These are phyloP conservation scores for Volucella inflata DNA, from an alignment of 2,888 invertebrate species.

Conservation along the genomic window DNA sequence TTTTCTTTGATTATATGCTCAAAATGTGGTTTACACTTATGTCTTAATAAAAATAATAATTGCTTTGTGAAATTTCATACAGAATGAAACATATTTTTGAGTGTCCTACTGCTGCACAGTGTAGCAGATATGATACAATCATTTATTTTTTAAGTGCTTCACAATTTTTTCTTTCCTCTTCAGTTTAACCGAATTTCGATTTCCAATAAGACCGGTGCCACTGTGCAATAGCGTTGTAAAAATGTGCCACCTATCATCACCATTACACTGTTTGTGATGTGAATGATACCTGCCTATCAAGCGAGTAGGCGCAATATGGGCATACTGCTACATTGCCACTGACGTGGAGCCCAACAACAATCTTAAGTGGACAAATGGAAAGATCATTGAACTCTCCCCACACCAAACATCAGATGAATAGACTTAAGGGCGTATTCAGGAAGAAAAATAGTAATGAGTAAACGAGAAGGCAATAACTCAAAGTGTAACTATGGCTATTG, in stretches of 20 bases:
- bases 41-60: background rate
- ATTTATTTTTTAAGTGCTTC: background rate
- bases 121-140: slow-evolving; percentile 3
- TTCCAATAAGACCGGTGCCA: slow-evolving; percentile 34
- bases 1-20: background rate
- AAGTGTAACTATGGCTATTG: background rate
- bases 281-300: slow-evolving; percentile 46
- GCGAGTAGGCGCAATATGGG: slow-evolving; percentile 16
- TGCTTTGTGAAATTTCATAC: background rate
- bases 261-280: slow-evolving; percentile 33
- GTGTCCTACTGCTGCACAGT: background rate
- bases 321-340: slow-evolving; percentile 4
- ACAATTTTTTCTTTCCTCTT: background rate
- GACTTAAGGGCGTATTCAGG: slow-evolving; percentile 34
- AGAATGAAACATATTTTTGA: too few relatives aligned
- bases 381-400: slow-evolving; percentile 52
- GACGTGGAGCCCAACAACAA: slow-evolving; percentile 52
- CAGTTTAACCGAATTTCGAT: background rate
- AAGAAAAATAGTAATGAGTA: slow-evolving; percentile 29
- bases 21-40: background rate
- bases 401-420: slow-evolving; percentile 24
- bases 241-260: slow-evolving; percentile 44
- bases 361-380: slow-evolving; percentile 58
- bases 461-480: slow-evolving; percentile 34
- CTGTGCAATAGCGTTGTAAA: slow-evolving; percentile 25